Percentiles rank a stretch among this genome's conserved stretches.
phyloP scores from a whole-genome alignment of 2,888 invertebrate genomes.

The Ctena decussata region DNA sequence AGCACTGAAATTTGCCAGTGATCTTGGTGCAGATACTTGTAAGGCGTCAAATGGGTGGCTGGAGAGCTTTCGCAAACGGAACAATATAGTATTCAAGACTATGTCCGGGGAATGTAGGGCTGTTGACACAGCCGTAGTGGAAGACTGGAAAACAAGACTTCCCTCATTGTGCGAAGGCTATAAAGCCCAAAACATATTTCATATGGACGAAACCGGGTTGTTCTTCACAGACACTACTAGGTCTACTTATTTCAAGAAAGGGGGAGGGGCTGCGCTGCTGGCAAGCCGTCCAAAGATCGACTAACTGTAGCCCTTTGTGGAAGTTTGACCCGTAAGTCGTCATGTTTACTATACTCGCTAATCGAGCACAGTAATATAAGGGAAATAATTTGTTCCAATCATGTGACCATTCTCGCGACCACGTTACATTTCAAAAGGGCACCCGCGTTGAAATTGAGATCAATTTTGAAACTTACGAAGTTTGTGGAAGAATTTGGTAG shows the following conservation, averaged over 20 bases:
- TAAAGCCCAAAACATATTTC: conserved; percentile 2
- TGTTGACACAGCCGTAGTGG: conserved; percentile 18
- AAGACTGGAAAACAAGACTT: conserved; percentile 46
- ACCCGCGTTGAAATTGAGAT: background rate
- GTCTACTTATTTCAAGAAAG: background rate
- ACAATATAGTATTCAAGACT: conserved; percentile 31
- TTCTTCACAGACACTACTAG: conserved; percentile 13
- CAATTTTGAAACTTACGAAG: background rate
- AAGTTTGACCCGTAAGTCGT: conserved; percentile 21
- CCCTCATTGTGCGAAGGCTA: conserved; percentile 44
- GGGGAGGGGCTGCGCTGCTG: background rate
- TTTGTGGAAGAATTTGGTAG: conserved; percentile 39
- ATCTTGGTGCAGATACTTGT: background rate
- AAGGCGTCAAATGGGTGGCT: conserved; percentile 45
- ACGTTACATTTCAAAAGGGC: too few species aligned
- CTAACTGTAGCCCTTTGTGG: conserved; percentile 26
- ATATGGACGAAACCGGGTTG: conserved; percentile 2
- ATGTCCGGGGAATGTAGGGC: conserved; percentile 50
- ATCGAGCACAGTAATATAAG: background rate
- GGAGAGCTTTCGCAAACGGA: conserved; percentile 17
- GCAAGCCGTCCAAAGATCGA: conserved; percentile 15
- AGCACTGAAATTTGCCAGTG: conserved; percentile 13
- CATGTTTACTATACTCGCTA: background rate
- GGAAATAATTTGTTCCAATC: background rate
- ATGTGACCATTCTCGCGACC: background rate